These are phyloP conservation scores for Eupeodes latifasciatus DNA, from an alignment of 2,888 invertebrate genomes.

Conservation along the genomic window DNA sequence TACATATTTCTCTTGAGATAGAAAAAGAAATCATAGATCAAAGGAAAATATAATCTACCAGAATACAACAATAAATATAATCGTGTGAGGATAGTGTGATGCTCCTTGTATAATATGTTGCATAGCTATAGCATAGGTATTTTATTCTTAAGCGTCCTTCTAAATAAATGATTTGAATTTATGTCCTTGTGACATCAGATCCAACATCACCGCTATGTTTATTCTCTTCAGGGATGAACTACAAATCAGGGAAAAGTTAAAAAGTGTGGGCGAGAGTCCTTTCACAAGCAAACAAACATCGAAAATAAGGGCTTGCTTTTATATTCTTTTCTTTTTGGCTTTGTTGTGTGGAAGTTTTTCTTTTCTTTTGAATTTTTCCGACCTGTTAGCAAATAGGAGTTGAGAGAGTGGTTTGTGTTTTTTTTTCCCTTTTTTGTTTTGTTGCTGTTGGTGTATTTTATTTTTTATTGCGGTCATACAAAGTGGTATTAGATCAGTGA, in stretches of 20 bases:
- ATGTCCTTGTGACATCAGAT: constrained; percentile 65
- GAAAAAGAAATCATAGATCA: constrained; percentile 44
- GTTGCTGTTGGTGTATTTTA: not conserved
- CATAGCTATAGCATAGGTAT: not conserved
- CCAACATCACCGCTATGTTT: constrained; percentile 36
- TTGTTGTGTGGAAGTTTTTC: constrained; percentile 25
- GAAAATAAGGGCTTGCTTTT: constrained; percentile 1
- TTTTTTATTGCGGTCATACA: constrained; percentile 47
- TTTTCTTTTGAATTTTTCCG: constrained; percentile 29
- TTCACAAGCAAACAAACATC: not conserved
- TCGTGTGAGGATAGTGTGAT: no score
- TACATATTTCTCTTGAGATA: constrained; percentile 26
- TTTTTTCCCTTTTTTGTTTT: not conserved
- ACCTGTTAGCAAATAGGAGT: constrained; percentile 56
- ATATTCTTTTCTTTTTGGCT: not conserved
- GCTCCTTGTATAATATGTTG: not conserved
- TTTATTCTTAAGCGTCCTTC: constrained; percentile 42
- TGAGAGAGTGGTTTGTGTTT: constrained; percentile 36
- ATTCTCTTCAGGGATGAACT: constrained; percentile 36
- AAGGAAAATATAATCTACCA: not conserved
- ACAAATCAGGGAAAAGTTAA: constrained; percentile 36
- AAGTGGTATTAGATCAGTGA: constrained; percentile 69
- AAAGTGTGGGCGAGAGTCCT: constrained; percentile 27
- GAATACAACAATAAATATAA: not conserved
- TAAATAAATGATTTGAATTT: constrained; percentile 70